Evolutionary conservation across 2,113 vertebrate genomes (phyloP), one percentile per base, ranked within the genome.

Genomic region (Carassius auratus): DNA sequence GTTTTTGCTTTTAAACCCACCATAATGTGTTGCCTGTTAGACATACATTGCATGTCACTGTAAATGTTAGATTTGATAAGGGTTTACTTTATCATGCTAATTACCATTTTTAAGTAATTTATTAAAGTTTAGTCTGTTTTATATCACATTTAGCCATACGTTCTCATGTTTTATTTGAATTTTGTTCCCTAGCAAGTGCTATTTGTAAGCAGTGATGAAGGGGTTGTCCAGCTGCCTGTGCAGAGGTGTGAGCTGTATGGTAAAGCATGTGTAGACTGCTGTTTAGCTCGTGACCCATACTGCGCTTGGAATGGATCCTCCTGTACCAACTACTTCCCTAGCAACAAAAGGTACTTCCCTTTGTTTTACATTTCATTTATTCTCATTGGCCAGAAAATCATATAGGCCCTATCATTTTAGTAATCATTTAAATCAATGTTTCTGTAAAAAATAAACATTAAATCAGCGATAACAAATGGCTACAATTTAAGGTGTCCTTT

Each of bases 211-310:
- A 95, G 93, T 21, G 88, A 94, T 12, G 88, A 90, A 0, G 94
- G 94, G 2, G 86, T 97, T 85, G 93, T 89, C 73, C 96, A 92
- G 92, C 90, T 97, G 42, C 91, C 94, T 19, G 91, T 97, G 13
- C 94, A 96, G 88, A 94, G 95, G 74, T 97, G 96, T 5, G 93
- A 94, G 76, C 87, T 95, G 3, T 97, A 97, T 0, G 96, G 96
- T 61, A 77, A 84, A 10, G 93, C 90, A 74, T 97, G 96, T 73
- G 92, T 93, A 0, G 94, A 94, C 84, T 97, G 96, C 93, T 96
- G 95, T 92, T 90, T 97, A 87, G 94, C 96, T 89, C 86, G 95
- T 86, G 96, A 97, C 87, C 96, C 96, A 0, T 96, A 97, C 91
- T 97, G 96, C 64, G 95, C 95, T 89, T 97, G 96, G 96, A 95